Evolutionary conservation across 1,140 invertebrate species (phyloP), one percentile per base, ranked within the genome.

Genomic region (Platyura marginata): DNA sequence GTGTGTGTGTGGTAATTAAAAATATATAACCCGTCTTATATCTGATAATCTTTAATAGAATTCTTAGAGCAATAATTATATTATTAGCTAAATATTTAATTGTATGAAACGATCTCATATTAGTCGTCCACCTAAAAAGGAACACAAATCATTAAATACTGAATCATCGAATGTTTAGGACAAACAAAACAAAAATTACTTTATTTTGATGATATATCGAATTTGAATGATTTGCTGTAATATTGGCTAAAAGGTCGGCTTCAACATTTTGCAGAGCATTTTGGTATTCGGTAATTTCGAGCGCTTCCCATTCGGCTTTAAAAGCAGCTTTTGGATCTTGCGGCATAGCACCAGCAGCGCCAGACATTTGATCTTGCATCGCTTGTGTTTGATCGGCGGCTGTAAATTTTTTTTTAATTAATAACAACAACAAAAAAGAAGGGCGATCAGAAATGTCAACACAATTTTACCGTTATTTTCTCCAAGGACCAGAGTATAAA

Each of bases 361-460:
- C 92, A 1, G 88, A 91, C 76, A 98, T 96, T 66, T 98, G 93
- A 55, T 98, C 93, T 57, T 97, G 92, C 75, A 97, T 86, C n/a
- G 90, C 75, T 53, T 87, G 77, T 0, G 90, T 90, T 53, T 95
- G 90, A 65, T 98, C 93, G 4, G 94, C 93, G 53, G 92, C 78
- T 76, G 46, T 38, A 52, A 52, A 52, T 19, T 35, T 36, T 11
- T 13, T 15, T 37, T 1, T n/a, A n/a, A n/a, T n/a, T n/a, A n/a
- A n/a, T n/a, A n/a, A n/a, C n/a, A n/a, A n/a, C n/a, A n/a, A n/a
- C n/a, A n/a, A n/a, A n/a, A n/a, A n/a, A n/a, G n/a, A 20, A 44
- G 20, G 29, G 3, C 5, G 15, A 10, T 10, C 10, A 37, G 13
- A 16, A 21, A 21, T 20, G 11, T 39, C 25, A 13, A 37, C 42